Base-by-base conservation (phyloP, 1,140 invertebrate genomes). In the Lysiphlebus fabarum region DNA sequence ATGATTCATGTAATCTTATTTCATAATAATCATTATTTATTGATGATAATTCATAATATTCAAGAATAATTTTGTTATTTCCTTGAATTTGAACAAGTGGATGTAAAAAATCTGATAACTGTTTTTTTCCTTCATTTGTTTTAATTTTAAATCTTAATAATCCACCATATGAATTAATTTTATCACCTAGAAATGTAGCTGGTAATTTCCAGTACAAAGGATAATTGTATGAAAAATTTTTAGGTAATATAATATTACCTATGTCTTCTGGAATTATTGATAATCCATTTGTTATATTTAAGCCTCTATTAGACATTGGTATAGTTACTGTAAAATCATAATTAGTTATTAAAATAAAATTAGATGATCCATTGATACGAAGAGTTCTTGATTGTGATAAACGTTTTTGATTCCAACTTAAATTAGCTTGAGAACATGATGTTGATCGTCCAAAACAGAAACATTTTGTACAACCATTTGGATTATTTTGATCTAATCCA, bases 91-190 rank as follows among this genome's bases (percentile, higher is more conserved):
- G 87, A 9, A 95, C 89, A 7, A 95, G 76, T 1, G 94, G 93
- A 77, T 90, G 93, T 62, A 75, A 78, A 33, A 89, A 75, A n/a
- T 80, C 82, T 43, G 83, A 82, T 42, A 85, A 83, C 36, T 86
- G 72, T 12, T 75, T 66, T 53, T 68, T 77, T 53, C 82, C 83
- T 8, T 86, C 87, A 49, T 86, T 84, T 34, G 88, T 89, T 41
- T 85, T 79, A 1, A 90, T 85, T 10, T 84, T 82, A 73, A 96
- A 97, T 57, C 89, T 82, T 4, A 99, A 76, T 62, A 87, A 88
- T 6, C 96, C 96, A 62, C 95, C 95, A 73, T 99, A 99, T 0
- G 95, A 98, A 40, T 88, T 79, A 1, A 93, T 87, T 81, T 86
- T 88, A 80, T 98, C 96, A 4, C 93, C 93, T 3, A 90, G 82